Evolutionary conservation across 37 sponge, comb jelly and placozoan genomes (phyloP).

Genomic region (Spongilla lacustris): DNA sequence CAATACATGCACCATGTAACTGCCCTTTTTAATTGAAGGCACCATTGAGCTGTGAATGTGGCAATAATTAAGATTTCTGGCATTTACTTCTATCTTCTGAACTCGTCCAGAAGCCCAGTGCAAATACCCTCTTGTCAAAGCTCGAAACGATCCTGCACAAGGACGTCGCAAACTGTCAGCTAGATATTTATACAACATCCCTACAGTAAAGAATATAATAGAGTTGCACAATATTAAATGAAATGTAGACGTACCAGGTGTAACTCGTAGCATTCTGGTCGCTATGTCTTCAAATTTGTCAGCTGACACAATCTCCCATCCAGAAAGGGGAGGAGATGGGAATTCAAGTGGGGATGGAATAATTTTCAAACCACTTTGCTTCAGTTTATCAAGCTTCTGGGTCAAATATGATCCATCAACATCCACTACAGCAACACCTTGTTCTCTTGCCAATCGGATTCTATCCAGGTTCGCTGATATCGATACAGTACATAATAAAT

Average conservation of each 20-base stretch:
- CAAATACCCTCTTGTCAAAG: slow-evolving; percentile 15
- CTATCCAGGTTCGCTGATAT: neutral
- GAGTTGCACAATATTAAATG: neutral
- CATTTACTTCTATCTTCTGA: neutral
- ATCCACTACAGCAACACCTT: slow-evolving; percentile 9
- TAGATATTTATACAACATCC: slow-evolving; percentile 30
- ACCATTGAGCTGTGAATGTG: neutral
- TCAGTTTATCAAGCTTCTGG: neutral
- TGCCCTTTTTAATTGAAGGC: slow-evolving; percentile 29
- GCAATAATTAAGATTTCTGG: neutral
- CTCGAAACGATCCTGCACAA: slow-evolving; percentile 22
- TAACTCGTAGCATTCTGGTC: slow-evolving; percentile 6
- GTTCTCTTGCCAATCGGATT: neutral
- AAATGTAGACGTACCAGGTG: neutral
- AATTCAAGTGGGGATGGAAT: neutral
- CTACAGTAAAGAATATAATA: neutral
- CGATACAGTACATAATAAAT: neutral
- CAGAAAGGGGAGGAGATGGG: slow-evolving; percentile 7
- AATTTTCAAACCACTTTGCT: neutral
- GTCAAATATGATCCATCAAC: slow-evolving; percentile 26
- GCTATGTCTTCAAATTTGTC: neutral
- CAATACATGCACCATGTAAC: neutral
- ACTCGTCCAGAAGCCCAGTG: slow-evolving; percentile 40
- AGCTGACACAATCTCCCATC: slow-evolving; percentile 16
- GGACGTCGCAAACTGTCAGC: neutral